Conservation (phyloP, 2,888 invertebrate species). For the Muscina levida region DNA sequence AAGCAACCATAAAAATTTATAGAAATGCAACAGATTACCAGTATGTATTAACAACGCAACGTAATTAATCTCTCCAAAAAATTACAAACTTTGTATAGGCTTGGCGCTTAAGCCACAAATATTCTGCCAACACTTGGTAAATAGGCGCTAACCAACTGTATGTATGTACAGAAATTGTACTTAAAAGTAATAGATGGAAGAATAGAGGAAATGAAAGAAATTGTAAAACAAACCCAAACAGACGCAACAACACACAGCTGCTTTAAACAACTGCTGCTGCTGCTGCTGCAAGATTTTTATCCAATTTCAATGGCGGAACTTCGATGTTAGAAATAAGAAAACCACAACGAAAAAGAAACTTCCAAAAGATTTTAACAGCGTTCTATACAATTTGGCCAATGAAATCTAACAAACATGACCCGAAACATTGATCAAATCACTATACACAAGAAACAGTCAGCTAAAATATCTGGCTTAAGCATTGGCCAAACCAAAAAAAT, state of each 20-base stretch:
- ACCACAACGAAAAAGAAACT: conserved; percentile 40
- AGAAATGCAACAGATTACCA: not conserved
- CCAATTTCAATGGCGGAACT: conserved; percentile 11
- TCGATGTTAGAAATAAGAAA: conserved; percentile 20
- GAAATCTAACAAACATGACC: conserved; percentile 22
- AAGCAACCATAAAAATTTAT: not conserved
- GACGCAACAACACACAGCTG: conserved; percentile 17
- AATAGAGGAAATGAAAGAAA: conserved; percentile 50
- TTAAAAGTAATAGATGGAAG: conserved; percentile 8
- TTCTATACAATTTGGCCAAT: no score
- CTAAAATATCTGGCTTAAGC: not conserved
- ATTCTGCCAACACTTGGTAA: conserved; percentile 13
- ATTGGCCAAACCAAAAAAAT: not conserved
- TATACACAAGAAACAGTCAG: conserved; percentile 4
- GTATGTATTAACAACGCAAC: no score
- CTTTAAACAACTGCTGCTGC: conserved; percentile 1
- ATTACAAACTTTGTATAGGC: conserved; percentile 7
- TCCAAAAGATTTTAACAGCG: not conserved
- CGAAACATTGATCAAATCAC: conserved; percentile 34
- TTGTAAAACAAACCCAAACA: conserved; percentile 44
- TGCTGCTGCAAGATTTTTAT: not conserved
- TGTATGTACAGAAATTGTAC: not conserved
- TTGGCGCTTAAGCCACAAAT: conserved; percentile 5
- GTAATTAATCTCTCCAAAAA: conserved; percentile 41
- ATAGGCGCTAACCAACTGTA: conserved; percentile 18